Percentiles rank a stretch among this genome's conserved stretches.
Conservation (phyloP, 2,888 invertebrate species). For the Uropetala carovei region DNA sequence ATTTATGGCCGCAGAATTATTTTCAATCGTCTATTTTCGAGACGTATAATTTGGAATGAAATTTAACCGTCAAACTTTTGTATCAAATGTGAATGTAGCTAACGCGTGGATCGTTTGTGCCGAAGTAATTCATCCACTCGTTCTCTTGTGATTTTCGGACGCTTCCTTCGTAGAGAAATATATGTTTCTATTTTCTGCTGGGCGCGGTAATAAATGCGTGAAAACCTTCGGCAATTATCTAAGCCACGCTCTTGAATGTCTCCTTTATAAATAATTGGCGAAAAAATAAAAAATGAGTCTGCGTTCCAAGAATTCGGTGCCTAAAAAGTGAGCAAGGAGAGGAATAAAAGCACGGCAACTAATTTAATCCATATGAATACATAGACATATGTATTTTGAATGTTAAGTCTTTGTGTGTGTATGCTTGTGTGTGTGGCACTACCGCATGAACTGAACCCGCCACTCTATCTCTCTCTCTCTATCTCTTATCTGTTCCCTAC, state of each 20-base stretch:
- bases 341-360: slow-evolving; percentile 57
- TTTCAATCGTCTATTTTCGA: too few species aligned
- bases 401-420: slow-evolving; percentile 58
- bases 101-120: not conserved
- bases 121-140: too few species aligned
- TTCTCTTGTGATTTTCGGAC: too few species aligned
- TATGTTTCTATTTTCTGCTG: too few species aligned
- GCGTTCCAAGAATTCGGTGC: not conserved
- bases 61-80: too few species aligned
- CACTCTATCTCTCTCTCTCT: not conserved
- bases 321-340: slow-evolving; percentile 37
- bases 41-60: too few species aligned
- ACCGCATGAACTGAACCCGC: slow-evolving; percentile 48
- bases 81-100: too few species aligned
- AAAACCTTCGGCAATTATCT: slow-evolving; percentile 33
- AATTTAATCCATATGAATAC: slow-evolving; percentile 11
- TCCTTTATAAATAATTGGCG: not conserved
- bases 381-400: slow-evolving; percentile 40
- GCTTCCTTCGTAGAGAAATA: not conserved
- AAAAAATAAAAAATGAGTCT: slow-evolving; percentile 37
- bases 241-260: slow-evolving; percentile 58
- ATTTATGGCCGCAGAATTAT: too few species aligned
- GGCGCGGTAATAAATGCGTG: not conserved
- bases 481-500: slow-evolving; percentile 48
- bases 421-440: slow-evolving; percentile 63